A percentile compares a stretch with the other conserved stretches of the same genome.
Conservation (phyloP, 1,140 invertebrate species). For the Papilio dardanus region DNA sequence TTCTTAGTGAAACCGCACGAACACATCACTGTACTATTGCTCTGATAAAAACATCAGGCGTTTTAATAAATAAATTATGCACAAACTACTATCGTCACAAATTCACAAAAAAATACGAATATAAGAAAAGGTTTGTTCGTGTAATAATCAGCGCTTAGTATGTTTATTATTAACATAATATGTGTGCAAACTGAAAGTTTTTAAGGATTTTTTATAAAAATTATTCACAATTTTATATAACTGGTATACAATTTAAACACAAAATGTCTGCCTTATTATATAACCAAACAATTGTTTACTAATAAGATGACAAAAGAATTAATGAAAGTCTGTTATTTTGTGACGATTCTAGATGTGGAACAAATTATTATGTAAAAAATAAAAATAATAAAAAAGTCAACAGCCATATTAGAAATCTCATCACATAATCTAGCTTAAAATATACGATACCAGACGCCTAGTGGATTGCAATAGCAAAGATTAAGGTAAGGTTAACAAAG, state of each 20-base stretch:
- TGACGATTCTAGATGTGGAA: neutral
- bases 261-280: too few species aligned
- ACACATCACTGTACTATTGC: constrained; percentile 23
- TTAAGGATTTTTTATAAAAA: too few species aligned
- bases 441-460: constrained; percentile 13
- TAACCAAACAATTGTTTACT: too few species aligned
- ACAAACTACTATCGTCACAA: neutral
- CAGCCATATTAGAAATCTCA: constrained; percentile 53
- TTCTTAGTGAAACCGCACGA: constrained; percentile 3
- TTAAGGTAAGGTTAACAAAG: too few species aligned
- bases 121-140: too few species aligned
- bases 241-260: too few species aligned
- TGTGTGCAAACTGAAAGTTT: too few species aligned
- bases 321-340: constrained; percentile 16
- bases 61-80: constrained; percentile 31
- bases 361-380: constrained; percentile 39
- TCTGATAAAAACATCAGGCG: neutral
- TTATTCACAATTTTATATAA: too few species aligned
- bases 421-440: constrained; percentile 35
- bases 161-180: too few species aligned
- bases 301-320: too few species aligned
- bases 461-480: neutral
- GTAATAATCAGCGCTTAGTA: too few species aligned
- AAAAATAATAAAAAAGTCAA: constrained; percentile 43
- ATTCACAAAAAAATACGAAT: neutral